Conservation (phyloP, 2,113 vertebrate genomes). For the Eretmochelys imbricata region DNA sequence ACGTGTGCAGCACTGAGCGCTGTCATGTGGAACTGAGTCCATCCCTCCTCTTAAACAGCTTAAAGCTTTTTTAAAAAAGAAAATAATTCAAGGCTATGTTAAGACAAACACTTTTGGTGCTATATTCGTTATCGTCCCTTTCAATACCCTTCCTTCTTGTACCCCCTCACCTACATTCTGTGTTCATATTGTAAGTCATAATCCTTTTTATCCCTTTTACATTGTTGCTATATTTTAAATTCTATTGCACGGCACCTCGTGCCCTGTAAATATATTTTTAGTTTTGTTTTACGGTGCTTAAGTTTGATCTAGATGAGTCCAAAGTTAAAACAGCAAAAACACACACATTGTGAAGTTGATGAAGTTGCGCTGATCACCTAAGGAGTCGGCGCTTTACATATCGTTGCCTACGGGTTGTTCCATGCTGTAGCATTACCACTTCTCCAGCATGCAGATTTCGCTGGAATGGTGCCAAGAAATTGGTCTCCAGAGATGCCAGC, state of each 20-base stretch:
- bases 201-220: accelerated
- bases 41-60: background rate
- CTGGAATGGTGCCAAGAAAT: background rate
- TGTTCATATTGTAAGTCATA: background rate
- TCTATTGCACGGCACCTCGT: background rate
- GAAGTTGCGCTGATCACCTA: background rate
- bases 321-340: background rate
- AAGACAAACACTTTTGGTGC: background rate
- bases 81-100: background rate
- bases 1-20: accelerated
- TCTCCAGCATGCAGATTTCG: background rate
- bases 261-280: background rate
- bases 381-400: background rate
- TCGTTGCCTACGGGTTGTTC: too few relatives aligned
- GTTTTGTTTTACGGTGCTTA: background rate
- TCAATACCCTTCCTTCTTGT: accelerated
- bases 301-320: background rate
- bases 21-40: background rate
- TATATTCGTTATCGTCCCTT: background rate
- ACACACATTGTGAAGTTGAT: background rate
- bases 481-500: background rate
- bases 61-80: background rate
- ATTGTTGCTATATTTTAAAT: background rate
- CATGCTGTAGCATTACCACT: accelerated
- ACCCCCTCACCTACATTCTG: background rate